These are phyloP conservation scores for Crossocerus cetratus DNA, from an alignment of 2,888 invertebrate genomes.

Conservation along the genomic window DNA sequence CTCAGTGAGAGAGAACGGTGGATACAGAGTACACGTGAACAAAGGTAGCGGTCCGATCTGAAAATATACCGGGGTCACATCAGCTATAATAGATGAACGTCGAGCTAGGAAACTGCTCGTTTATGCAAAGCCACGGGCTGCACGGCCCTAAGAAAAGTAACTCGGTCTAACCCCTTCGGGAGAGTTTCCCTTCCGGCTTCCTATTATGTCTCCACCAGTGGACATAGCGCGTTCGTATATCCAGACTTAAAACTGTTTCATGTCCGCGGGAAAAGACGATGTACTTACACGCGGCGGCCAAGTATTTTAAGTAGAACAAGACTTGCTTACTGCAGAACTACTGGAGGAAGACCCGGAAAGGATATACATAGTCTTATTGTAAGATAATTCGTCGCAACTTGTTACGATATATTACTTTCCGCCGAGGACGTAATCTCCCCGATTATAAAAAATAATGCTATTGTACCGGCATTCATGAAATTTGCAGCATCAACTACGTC, in stretches of 20 bases:
- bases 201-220: constrained; percentile 14
- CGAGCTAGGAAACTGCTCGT: constrained; percentile 37
- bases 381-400: too few species aligned
- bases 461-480: too few species aligned
- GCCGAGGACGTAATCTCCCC: too few species aligned
- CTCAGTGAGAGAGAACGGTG: not conserved
- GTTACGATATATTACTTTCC: too few species aligned
- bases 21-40: not conserved
- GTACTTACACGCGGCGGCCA: not conserved
- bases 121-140: constrained; percentile 42
- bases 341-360: too few species aligned
- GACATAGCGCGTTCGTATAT: constrained; percentile 33
- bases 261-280: not conserved
- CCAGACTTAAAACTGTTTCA: constrained; percentile 11
- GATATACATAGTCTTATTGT: too few species aligned
- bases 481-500: too few species aligned
- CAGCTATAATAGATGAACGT: constrained; percentile 50
- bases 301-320: not conserved
- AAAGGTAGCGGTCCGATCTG: constrained; percentile 19
- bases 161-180: constrained; percentile 36
- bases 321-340: not conserved
- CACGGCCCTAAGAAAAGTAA: constrained; percentile 23
- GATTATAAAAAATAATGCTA: too few species aligned
- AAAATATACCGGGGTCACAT: constrained; percentile 39
- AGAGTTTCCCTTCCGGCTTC: constrained; percentile 54